Evolutionary conservation across 2,888 invertebrate species (phyloP), one percentile per base, ranked within the genome.

Genomic region (Leptopilina myrica): DNA sequence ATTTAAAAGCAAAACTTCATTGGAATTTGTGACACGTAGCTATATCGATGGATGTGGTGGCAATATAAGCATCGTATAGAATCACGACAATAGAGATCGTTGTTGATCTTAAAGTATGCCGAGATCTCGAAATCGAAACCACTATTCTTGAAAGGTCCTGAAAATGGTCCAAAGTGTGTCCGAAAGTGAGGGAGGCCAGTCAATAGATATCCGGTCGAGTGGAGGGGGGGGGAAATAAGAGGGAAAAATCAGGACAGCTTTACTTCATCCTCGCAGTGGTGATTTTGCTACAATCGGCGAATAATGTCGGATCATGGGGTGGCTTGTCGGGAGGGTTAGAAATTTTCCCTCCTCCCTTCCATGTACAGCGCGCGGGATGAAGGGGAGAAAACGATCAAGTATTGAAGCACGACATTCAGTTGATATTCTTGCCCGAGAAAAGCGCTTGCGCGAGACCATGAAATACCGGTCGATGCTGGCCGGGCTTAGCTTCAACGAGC

Each of bases 391-490:
- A 83, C 85, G 87, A 88, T 89, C 87, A 86, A 84, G 87, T 88
- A 89, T 88, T 86, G 89, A 88, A 86, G 88, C 87, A 85, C 86
- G 84, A 86, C 86, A 83, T 79, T 84, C 81, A 81, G 84, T 86
- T 88, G 86, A 89, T 89, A 89, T 87, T 87, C 86, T 87, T 86
- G 88, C 86, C 84, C 86, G 86, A 88, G 85, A 86, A 85, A 84
- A 85, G 88, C 89, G 89, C 89, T 82, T 85, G 89, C 86, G 87
- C 85, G 80, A 84, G 82, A 84, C 81, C 83, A 84, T 83, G 85
- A 86, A 84, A 86, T 86, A 84, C 89, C 89, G 91, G 91, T 91
- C 91, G 91, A 91, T 91, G 90, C 88, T 91, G 89, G 88, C 90
- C 90, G 90, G 90, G 89, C 89, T 49, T 89, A 88, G 89, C 88